Conservation (phyloP, 2,797 vertebrate genomes). For the Arnoldichthys spilopterus region DNA sequence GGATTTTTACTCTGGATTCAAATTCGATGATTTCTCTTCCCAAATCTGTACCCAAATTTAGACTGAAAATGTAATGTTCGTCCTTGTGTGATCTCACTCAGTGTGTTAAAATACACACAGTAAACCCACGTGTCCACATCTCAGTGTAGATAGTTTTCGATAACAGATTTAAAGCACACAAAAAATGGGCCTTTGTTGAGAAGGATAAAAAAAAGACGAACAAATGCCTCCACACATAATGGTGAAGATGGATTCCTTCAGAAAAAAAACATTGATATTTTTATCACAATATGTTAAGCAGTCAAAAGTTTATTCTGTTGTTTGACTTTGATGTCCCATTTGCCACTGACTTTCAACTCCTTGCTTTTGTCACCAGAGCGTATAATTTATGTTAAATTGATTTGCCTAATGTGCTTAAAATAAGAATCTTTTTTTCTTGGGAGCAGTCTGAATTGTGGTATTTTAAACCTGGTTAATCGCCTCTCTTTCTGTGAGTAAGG, state of each 20-base stretch:
- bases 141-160: neutral
- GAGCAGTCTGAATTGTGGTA: conserved; percentile 78
- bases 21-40: neutral
- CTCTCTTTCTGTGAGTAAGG: conserved; percentile 75
- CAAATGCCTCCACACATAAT: neutral
- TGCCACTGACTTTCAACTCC: conserved; percentile 80
- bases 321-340: conserved; percentile 83
- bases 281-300: conserved; percentile 52
- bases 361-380: conserved; percentile 76
- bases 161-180: neutral
- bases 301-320: conserved; percentile 77
- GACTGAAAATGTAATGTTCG: neutral
- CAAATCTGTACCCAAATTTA: neutral
- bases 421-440: conserved; percentile 73
- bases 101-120: neutral
- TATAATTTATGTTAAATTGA: conserved; percentile 89
- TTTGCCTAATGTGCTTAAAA: conserved; percentile 87
- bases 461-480: conserved; percentile 84
- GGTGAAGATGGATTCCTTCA: conserved; percentile 18
- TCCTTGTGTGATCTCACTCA: neutral
- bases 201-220: neutral
- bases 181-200: neutral
- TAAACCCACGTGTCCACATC: neutral
- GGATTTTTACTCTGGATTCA: neutral
- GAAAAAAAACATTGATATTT: conserved; percentile 15